phyloP scores from a whole-genome alignment of 1,140 invertebrate genomes.

The Platyscapa corneri region DNA sequence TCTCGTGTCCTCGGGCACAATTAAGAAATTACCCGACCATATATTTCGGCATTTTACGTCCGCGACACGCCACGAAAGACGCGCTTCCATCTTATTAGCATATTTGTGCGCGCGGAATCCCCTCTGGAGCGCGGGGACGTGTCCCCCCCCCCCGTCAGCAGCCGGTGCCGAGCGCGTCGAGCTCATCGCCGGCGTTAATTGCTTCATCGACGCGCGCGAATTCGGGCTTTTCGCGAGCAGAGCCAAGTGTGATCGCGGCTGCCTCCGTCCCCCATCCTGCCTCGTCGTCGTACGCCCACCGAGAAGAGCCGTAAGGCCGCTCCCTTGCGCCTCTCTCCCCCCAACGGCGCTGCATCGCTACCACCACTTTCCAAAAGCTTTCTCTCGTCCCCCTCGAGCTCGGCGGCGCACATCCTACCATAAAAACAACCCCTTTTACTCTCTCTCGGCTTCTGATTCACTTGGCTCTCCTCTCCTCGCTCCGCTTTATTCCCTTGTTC shows the following conservation, averaged over 20 bases:
- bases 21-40: slow-evolving; percentile 74
- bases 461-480: not conserved
- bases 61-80: slow-evolving; percentile 50
- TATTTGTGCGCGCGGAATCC: slow-evolving; percentile 57
- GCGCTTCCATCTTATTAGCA: slow-evolving; percentile 64
- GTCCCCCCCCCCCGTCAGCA: not conserved
- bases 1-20: slow-evolving; percentile 58
- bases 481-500: not conserved
- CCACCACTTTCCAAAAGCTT: not conserved
- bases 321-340: not conserved
- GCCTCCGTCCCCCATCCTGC: not conserved
- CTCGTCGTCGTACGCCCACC: not conserved
- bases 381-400: not conserved
- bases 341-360: slow-evolving; percentile 27
- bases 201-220: slow-evolving; percentile 19
- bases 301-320: not conserved
- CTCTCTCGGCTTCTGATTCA: slow-evolving; percentile 7
- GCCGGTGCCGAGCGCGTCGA: no score
- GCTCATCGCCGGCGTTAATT: not conserved
- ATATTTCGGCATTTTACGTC: slow-evolving; percentile 71
- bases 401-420: not conserved
- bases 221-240: not conserved
- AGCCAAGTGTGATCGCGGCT: no score
- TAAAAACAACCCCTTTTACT: slow-evolving; percentile 23
- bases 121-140: no score